Percentiles rank a stretch among this genome's conserved stretches.
Evolutionary conservation across 2,797 vertebrate species (phyloP).

Genomic region (Eidolon dupreanum): DNA sequence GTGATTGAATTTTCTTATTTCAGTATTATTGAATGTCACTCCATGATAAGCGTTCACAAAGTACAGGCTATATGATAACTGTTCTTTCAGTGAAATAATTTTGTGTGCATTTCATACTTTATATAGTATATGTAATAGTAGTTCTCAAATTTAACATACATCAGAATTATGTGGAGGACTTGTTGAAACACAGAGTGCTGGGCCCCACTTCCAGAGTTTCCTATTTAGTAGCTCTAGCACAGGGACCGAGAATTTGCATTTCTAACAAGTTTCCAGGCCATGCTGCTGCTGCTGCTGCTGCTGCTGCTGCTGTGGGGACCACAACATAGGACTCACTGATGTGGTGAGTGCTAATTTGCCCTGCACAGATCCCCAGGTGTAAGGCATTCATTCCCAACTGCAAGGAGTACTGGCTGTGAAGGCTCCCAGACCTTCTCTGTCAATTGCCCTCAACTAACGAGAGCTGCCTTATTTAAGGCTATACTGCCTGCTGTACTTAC

Average conservation of each 20-base stretch:
- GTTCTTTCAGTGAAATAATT: background rate
- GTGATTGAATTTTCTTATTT: conserved; percentile 26
- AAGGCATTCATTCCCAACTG: background rate
- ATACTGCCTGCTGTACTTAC: background rate
- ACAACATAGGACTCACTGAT: background rate
- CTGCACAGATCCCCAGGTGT: background rate
- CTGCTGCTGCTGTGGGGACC: background rate
- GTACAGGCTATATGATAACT: background rate
- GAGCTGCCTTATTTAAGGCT: background rate
- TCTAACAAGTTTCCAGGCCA: background rate
- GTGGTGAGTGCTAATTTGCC: background rate
- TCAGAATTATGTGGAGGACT: background rate
- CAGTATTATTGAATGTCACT: background rate
- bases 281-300: background rate
- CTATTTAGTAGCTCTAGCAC: background rate
- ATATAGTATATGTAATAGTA: background rate
- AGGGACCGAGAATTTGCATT: background rate
- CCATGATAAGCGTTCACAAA: background rate
- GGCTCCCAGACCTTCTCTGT: background rate
- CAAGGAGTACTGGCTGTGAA: background rate
- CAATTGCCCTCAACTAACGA: background rate
- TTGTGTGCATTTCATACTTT: background rate
- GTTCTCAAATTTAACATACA: background rate
- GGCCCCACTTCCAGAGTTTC: background rate
- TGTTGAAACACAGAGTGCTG: background rate